Evolutionary conservation across 2,113 vertebrate species (phyloP), one percentile per base, ranked within the genome.

Genomic region (Diadophis punctatus): DNA sequence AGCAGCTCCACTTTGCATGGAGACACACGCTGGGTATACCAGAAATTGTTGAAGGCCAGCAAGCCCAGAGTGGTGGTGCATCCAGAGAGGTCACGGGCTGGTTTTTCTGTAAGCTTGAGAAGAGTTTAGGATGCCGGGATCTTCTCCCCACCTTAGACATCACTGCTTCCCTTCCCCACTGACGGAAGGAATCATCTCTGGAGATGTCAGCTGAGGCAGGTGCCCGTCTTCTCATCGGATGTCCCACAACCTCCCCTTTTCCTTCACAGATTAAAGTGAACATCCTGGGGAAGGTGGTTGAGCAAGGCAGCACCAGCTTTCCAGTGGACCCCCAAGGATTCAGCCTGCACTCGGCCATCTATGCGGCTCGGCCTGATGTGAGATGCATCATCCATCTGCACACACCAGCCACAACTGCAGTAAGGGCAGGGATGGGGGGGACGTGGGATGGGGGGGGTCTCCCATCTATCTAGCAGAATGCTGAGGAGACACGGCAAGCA

Each of bases 191-290:
- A 63, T 25, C 46, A 52, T 8, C 60, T 49, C 30, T 8, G 9
- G 4, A 14, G 48, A 7, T 8, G 4, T 12, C 20, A 20, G 8
- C 2, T 34, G 14, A 80, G 52, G 58, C 6, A 49, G 49, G 48
- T 11, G 39, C 27, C 30, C 8, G 1, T 22, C 91, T 39, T 9
- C 52, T 34, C 0, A 9, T 1, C 88, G 88, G 46, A 90, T 0
- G 27, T 6, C 12, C 46, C 4, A 0, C 8, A n/a, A 22, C 1
- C 1, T 51, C 10, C 53, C 4, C 2, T 8, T 1, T 27, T 4
- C 1, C 9, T 87, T n/a, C 52, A 4, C 96, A 99, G 99, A 98
- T 99, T n/a, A 99, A 99, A 96, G 99, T 99, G 97, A 99, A 99
- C 23, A 97, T 99, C 90, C 97, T 99, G 95, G 99, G 99, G 3